Conservation (phyloP, 2,888 invertebrate genomes). For the Hirtodrosophila trivittata region DNA sequence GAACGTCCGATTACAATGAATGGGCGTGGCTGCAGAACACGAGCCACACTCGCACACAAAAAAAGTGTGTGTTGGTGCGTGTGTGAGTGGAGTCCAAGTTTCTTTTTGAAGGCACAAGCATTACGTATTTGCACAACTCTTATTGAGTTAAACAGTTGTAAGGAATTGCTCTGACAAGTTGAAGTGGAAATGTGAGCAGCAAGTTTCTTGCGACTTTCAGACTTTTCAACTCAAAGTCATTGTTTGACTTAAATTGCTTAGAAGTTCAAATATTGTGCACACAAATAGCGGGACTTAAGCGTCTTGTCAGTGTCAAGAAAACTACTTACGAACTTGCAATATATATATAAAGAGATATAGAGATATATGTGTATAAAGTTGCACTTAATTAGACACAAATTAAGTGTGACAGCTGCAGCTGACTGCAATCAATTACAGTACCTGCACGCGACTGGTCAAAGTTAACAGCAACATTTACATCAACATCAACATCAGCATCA, state of each 20-base stretch:
- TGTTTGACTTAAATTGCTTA: constrained; percentile 73
- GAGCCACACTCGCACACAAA: constrained; percentile 10
- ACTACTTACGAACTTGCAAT: constrained; percentile 20
- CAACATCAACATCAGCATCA: constrained; percentile 10
- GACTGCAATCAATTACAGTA: constrained; percentile 14
- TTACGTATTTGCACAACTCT: constrained; percentile 69
- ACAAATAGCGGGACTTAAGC: constrained; percentile 54
- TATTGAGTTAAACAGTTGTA: constrained; percentile 75
- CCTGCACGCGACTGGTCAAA: constrained; percentile 41
- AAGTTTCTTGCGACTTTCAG: constrained; percentile 44
- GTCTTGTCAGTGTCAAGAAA: constrained; percentile 49
- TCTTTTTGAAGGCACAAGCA: constrained; percentile 57
- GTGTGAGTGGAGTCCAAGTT: constrained; percentile 35
- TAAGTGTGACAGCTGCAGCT: constrained; percentile 27
- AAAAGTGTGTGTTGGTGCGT: background rate
- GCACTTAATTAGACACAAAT: constrained; percentile 63
- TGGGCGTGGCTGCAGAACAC: constrained; percentile 42
- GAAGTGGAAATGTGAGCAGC: constrained; percentile 61
- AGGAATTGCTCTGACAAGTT: constrained; percentile 32
- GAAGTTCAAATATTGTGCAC: constrained; percentile 55
- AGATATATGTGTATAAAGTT: background rate
- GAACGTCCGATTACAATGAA: constrained; percentile 63
- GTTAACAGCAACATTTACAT: constrained; percentile 10
- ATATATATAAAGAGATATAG: no score
- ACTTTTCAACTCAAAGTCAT: constrained; percentile 37